These are phyloP conservation scores for Gallinago undulata DNA, from an alignment of 2,113 vertebrate species.

Conservation along the genomic window DNA sequence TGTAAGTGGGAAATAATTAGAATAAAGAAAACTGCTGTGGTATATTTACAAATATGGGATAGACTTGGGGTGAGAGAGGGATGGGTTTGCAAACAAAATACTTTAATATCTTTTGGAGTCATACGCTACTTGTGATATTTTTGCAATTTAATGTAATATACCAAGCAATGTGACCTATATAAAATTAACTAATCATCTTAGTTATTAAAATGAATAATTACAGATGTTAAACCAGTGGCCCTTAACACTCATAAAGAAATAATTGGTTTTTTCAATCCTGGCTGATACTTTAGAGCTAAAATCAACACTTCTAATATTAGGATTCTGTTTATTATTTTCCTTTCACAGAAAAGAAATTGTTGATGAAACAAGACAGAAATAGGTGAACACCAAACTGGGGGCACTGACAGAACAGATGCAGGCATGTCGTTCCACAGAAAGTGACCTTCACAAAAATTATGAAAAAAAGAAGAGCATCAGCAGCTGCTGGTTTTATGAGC, in stretches of 20 bases:
- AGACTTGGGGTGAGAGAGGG: fast-evolving
- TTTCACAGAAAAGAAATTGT: not conserved
- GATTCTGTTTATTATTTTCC: not conserved
- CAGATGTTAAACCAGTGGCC: not conserved
- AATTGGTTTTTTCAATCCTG: not conserved
- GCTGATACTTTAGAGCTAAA: not conserved
- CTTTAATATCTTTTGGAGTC: not conserved
- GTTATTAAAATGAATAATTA: slow-evolving; percentile 61
- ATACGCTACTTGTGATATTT: not conserved
- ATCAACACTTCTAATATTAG: not conserved
- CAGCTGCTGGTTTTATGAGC: not conserved
- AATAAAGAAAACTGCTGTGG: not conserved
- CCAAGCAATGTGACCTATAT: not conserved
- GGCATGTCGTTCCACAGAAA: not conserved
- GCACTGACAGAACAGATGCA: not conserved
- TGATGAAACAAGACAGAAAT: not conserved
- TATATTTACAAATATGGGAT: not conserved
- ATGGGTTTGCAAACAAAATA: not conserved
- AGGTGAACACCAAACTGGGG: not conserved
- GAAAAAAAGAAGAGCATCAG: not conserved
- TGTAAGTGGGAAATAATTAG: not conserved
- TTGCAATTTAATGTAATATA: not conserved
- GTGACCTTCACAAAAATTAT: not conserved
- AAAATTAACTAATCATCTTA: slow-evolving; percentile 5
- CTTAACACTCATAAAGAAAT: not conserved